Evolutionary conservation across 2,113 vertebrate species (phyloP).

Genomic region (Apus apus): DNA sequence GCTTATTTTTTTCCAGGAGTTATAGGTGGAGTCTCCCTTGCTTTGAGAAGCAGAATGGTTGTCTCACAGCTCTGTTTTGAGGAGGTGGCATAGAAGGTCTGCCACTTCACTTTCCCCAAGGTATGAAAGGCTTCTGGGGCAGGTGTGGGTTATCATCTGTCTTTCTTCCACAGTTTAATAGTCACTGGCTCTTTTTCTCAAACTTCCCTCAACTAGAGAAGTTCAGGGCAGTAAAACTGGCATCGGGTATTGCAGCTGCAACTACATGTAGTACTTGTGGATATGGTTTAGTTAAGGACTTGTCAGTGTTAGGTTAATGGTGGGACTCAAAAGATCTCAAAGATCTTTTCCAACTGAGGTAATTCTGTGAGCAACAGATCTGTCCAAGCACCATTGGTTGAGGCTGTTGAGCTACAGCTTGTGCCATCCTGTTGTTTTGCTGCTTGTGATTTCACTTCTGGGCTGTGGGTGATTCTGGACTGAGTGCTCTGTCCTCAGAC

Average conservation of each 20-base stretch:
- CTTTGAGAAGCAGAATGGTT: conserved; percentile 5
- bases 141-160: neutral
- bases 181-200: neutral
- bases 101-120: neutral
- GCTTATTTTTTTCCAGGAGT: neutral
- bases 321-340: no score
- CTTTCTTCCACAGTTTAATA: neutral
- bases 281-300: no score
- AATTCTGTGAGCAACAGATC: neutral
- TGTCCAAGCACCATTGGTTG: neutral
- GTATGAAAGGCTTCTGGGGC: neutral
- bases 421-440: neutral
- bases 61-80: neutral
- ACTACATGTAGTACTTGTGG: no score
- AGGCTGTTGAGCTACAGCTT: neutral
- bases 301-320: no score
- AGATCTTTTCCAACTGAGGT: no score
- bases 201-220: neutral
- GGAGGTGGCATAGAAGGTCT: neutral
- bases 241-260: neutral
- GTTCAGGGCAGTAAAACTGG: neutral
- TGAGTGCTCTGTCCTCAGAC: neutral
- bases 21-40: neutral
- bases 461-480: neutral
- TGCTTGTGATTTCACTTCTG: neutral